Evolutionary conservation across 2,888 invertebrate genomes (phyloP), one percentile per base, ranked within the genome.

Genomic region (Leptinotarsa peninsularis): DNA sequence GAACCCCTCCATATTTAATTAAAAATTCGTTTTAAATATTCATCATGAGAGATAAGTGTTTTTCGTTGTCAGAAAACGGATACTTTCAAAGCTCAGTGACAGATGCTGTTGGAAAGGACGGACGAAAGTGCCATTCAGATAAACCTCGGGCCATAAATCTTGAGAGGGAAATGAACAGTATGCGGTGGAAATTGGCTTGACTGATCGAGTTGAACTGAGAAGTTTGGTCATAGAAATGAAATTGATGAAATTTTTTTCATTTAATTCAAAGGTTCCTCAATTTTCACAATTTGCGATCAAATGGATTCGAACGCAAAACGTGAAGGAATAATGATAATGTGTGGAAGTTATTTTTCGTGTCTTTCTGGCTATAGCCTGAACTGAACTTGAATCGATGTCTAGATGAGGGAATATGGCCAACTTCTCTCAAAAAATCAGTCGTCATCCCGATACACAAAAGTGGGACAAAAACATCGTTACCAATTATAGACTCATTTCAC

Each of bases 61-160:
- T 63, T 63, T 63, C 43, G 58, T 17, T n/a, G 63, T 63, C 33
- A 43, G 63, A 18, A 63, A 63, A 63, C 63, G 63, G 33, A 63
- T 33, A n/a, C 43, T 63, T 63, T 43, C 27, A n/a, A 63, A n/a
- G 15, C n/a, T 63, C 43, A n/a, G 2, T 33, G 63, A 63, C 63
- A 63, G 60, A 4, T 33, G n/a, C 4, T 17, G 33, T 43, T 27
- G 14, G 43, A 43, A 63, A n/a, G 60, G 17, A 27, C 60, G 60
- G n/a, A 21, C 58, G 58, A 15, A 58, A 58, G 23, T 58, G 58
- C 23, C 27, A 58, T 0, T 15, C 14, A 17, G 58, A 58, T 58
- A 23, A 21, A 58, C 58, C 58, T 23, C 23, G 14, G 14, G 58
- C 23, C 2, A 58, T 58, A 23, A 58, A 58, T 58, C 58, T 3